Evolutionary conservation across 2,888 invertebrate species (phyloP).

Genomic region (Neoascia interrupta): DNA sequence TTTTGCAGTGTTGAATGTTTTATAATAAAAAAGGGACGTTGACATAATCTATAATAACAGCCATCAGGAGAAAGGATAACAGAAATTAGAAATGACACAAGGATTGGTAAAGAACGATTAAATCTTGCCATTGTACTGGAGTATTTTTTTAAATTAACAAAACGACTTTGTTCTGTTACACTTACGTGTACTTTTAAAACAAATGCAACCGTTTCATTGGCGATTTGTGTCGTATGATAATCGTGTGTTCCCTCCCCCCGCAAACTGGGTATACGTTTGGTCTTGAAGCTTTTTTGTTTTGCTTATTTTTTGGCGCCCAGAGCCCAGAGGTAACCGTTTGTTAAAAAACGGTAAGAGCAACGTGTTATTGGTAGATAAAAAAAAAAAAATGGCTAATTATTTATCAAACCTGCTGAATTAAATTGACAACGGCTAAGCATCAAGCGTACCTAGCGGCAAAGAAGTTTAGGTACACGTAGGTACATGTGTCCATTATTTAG

Average conservation of each 20-base stretch:
- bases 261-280: too few species aligned
- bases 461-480: too few species aligned
- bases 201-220: constrained; percentile 62
- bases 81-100: constrained; percentile 64
- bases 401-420: too few species aligned
- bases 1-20: too few species aligned
- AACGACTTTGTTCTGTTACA: constrained; percentile 19
- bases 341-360: too few species aligned
- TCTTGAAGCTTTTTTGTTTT: constrained; percentile 9
- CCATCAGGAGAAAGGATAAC: constrained; percentile 29
- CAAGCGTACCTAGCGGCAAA: too few species aligned
- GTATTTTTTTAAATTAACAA: constrained; percentile 11
- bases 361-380: too few species aligned
- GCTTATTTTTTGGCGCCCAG: not conserved
- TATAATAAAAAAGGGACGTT: constrained; percentile 1
- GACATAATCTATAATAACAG: constrained; percentile 49
- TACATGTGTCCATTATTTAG: too few species aligned
- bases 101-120: constrained; percentile 62
- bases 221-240: constrained; percentile 62
- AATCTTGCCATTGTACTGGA: constrained; percentile 10
- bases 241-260: too few species aligned
- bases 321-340: not conserved
- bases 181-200: constrained; percentile 58
- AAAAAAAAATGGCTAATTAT: too few species aligned
- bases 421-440: too few species aligned